Conservation (phyloP, 2,113 vertebrate genomes). For the Mastomys coucha region DNA sequence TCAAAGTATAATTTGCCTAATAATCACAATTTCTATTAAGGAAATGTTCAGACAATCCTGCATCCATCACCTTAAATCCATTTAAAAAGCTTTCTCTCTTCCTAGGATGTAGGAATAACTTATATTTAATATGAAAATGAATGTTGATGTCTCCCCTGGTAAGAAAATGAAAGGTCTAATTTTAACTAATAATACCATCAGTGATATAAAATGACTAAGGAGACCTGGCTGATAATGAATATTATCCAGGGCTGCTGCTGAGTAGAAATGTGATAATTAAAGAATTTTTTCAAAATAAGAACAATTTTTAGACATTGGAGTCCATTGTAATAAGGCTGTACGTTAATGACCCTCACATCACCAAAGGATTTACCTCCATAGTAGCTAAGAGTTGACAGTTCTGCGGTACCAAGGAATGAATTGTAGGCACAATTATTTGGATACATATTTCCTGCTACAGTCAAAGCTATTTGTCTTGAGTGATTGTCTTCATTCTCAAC, state of each 20-base stretch:
- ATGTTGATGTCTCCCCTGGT: slow-evolving; percentile 77
- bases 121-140: slow-evolving; percentile 77
- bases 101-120: slow-evolving; percentile 69
- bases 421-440: no score
- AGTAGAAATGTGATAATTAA: slow-evolving; percentile 71
- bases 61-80: slow-evolving; percentile 74
- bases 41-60: slow-evolving; percentile 69
- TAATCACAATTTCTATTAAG: slow-evolving; percentile 78
- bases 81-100: slow-evolving; percentile 74
- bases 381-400: no score
- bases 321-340: no score
- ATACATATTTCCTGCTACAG: no score
- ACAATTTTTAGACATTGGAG: no score
- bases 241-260: slow-evolving; percentile 54
- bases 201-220: slow-evolving; percentile 69
- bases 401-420: no score
- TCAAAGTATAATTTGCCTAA: slow-evolving; percentile 62
- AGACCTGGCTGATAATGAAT: slow-evolving; percentile 63
- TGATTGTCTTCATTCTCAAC: no score
- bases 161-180: slow-evolving; percentile 76
- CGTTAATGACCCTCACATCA: no score
- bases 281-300: slow-evolving; percentile 7
- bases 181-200: slow-evolving; percentile 80
- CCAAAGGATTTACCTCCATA: no score
- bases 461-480: no score